These are phyloP conservation scores for Schizotus pectinicornis DNA, from an alignment of 2,888 invertebrate genomes.

Conservation along the genomic window DNA sequence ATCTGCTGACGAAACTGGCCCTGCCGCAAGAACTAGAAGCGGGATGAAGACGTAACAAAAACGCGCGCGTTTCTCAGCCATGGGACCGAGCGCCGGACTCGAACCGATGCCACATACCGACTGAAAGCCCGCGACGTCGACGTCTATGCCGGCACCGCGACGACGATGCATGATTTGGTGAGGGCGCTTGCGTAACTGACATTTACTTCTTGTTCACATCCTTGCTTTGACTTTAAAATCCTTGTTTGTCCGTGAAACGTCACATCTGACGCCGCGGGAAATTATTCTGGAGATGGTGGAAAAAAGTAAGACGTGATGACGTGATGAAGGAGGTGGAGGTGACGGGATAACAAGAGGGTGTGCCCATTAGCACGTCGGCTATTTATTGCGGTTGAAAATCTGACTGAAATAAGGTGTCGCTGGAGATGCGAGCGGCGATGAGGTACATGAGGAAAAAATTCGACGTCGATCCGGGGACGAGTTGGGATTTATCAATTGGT, in stretches of 20 bases:
- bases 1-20: conserved; percentile 39
- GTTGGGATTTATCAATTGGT: conserved; percentile 2
- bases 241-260: conserved; percentile 16
- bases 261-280: conserved; percentile 7
- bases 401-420: conserved; percentile 5
- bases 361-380: conserved; percentile 26
- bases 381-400: conserved; percentile 18
- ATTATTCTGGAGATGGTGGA: conserved; percentile 1
- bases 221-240: conserved; percentile 23
- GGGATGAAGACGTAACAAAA: conserved; percentile 30
- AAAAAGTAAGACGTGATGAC: not conserved
- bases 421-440: not conserved
- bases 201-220: conserved; percentile 25
- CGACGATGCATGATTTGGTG: conserved; percentile 28
- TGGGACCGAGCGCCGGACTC: conserved; percentile 29
- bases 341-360: conserved; percentile 5
- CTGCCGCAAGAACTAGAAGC: conserved; percentile 34
- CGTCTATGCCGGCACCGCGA: conserved; percentile 25
- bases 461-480: not conserved
- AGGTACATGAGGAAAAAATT: not conserved
- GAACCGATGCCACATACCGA: conserved; percentile 43
- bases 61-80: conserved; percentile 46
- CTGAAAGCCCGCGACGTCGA: conserved; percentile 32
- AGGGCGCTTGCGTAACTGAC: conserved; percentile 34
- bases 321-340: conserved; percentile 1